A percentile compares a stretch with the other conserved stretches of the same genome.
Evolutionary conservation across 2,888 invertebrate species (phyloP).

Genomic region (Diadromus collaris): DNA sequence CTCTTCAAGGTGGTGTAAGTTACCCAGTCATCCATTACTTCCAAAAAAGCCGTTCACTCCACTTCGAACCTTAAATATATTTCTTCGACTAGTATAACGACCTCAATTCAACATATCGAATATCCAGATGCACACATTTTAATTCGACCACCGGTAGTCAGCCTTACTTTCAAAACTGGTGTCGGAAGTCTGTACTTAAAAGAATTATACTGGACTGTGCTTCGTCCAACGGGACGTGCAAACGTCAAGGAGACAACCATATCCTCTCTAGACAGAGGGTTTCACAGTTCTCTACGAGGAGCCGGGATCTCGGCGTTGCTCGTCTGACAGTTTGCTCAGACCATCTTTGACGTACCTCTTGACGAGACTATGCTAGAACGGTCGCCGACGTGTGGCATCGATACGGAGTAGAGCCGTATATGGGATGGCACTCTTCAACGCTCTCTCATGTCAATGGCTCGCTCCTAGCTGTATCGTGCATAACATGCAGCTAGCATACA

Average conservation of each 20-base stretch:
- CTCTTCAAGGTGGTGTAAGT: too few species aligned
- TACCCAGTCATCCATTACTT: too few species aligned
- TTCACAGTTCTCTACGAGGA: not conserved
- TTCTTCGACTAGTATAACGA: too few species aligned
- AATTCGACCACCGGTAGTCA: too few species aligned
- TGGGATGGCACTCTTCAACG: slow-evolving; percentile 4
- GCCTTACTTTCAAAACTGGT: too few species aligned
- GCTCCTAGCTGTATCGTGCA: slow-evolving; percentile 41
- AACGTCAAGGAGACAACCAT: not conserved
- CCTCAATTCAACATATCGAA: too few species aligned
- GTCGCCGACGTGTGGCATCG: slow-evolving; percentile 25
- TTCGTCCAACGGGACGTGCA: not conserved
- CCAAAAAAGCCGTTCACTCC: too few species aligned
- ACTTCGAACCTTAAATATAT: too few species aligned
- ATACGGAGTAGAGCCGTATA: slow-evolving; percentile 31
- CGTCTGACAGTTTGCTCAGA: slow-evolving; percentile 23
- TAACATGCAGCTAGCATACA: slow-evolving; percentile 24
- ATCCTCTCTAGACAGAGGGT: not conserved
- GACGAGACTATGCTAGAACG: slow-evolving; percentile 35
- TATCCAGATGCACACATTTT: too few species aligned
- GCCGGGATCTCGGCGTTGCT: slow-evolving; percentile 24
- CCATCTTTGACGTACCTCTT: slow-evolving; percentile 4
- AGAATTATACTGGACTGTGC: too few species aligned
- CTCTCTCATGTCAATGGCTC: slow-evolving; percentile 28
- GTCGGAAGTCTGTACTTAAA: too few species aligned